Percentiles rank a stretch among this genome's conserved stretches.
Conservation (phyloP, 2,888 invertebrate species). For the Papilio elwesi region DNA sequence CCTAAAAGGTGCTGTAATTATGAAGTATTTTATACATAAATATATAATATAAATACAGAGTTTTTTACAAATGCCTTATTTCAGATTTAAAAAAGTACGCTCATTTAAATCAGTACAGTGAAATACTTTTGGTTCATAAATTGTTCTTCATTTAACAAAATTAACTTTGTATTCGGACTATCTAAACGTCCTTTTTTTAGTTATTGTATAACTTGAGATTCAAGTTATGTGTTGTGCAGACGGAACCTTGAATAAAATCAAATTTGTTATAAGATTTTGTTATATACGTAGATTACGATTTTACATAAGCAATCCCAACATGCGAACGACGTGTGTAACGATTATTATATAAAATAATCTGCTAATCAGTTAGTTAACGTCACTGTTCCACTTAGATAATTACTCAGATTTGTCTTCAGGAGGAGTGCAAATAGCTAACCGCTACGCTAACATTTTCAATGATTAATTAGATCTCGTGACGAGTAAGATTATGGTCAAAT, state of each 20-base stretch:
- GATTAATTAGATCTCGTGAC: not conserved
- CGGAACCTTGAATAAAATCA: too few relatives aligned
- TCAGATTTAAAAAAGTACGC: not conserved
- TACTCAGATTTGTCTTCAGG: not conserved
- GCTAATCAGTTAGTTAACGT: not conserved
- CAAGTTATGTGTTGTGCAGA: too few relatives aligned
- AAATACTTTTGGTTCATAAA: not conserved
- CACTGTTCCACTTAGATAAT: not conserved
- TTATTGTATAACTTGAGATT: too few relatives aligned
- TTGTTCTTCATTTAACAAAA: not conserved
- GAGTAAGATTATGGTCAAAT: not conserved
- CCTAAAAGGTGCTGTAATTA: constrained; percentile 72
- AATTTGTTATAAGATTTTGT: too few relatives aligned
- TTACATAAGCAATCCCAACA: too few relatives aligned
- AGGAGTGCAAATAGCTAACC: not conserved
- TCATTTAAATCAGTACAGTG: constrained; percentile 4
- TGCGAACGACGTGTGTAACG: too few relatives aligned
- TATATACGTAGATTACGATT: too few relatives aligned
- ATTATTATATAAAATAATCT: not conserved
- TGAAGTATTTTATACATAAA: constrained; percentile 75
- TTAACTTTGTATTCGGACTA: too few relatives aligned
- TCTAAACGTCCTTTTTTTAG: too few relatives aligned
- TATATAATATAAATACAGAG: too few relatives aligned
- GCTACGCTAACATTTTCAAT: not conserved
- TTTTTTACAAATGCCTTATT: constrained; percentile 51